A percentile compares a stretch with the other conserved stretches of the same genome.
Conservation (phyloP, 2,797 vertebrate species). For the Pristis pectinata region DNA sequence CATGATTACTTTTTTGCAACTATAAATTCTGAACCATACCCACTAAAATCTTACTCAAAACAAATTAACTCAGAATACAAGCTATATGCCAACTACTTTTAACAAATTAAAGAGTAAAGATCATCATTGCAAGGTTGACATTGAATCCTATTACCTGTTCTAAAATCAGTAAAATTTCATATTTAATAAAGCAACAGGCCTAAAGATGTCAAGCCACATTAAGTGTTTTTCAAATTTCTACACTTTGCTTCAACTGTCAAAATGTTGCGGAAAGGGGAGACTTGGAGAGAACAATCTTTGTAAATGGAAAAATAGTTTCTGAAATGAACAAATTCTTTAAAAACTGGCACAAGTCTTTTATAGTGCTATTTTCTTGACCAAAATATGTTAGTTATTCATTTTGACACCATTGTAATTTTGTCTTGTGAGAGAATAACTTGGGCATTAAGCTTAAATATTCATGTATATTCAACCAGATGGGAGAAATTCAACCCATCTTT, state of each 20-base stretch:
- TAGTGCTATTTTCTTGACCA: background rate
- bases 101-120: background rate
- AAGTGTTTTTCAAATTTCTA: background rate
- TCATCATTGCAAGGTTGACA: background rate
- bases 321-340: background rate
- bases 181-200: background rate
- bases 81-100: background rate
- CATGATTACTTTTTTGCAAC: slow-evolving; percentile 33
- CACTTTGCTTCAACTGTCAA: background rate
- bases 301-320: background rate
- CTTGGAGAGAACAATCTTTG: background rate
- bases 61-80: background rate
- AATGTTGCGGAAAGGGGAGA: background rate
- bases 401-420: background rate
- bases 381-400: background rate
- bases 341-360: no score
- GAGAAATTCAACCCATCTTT: background rate
- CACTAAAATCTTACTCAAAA: background rate
- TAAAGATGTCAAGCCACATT: background rate
- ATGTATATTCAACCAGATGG: background rate
- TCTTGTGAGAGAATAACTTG: background rate
- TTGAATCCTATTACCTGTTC: background rate
- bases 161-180: background rate
- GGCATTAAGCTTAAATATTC: background rate
- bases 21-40: background rate